Percentiles rank a stretch among this genome's conserved stretches.
Conservation (phyloP, 1,140 invertebrate genomes). For the Panulirus ornatus region DNA sequence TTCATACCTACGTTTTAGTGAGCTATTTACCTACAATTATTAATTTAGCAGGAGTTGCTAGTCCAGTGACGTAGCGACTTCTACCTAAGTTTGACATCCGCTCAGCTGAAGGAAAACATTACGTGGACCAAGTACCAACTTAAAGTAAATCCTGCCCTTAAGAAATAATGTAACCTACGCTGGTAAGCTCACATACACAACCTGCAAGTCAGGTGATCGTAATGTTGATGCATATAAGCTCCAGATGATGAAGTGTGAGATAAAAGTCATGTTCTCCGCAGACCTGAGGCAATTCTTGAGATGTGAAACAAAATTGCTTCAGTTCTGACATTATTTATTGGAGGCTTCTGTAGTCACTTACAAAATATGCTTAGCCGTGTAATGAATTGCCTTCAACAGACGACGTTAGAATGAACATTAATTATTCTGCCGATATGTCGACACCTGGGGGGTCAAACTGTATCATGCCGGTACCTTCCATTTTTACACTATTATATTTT, state of each 20-base stretch:
- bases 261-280: too few relatives aligned
- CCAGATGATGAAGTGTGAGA: neutral
- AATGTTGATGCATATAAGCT: neutral
- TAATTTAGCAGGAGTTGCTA: neutral
- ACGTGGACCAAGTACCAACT: neutral
- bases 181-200: neutral
- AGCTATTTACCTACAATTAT: neutral
- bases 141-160: neutral
- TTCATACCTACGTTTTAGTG: neutral
- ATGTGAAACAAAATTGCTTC: too few relatives aligned
- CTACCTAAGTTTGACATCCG: neutral
- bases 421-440: too few relatives aligned
- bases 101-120: neutral
- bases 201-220: neutral
- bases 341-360: neutral
- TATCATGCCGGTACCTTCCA: too few relatives aligned
- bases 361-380: neutral
- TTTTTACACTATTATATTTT: too few relatives aligned
- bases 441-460: too few relatives aligned
- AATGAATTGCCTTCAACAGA: too few relatives aligned
- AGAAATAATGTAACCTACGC: slow-evolving; percentile 1
- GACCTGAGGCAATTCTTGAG: too few relatives aligned
- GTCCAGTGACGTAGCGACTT: neutral
- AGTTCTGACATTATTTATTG: too few relatives aligned
- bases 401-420: too few relatives aligned